Evolutionary conservation across 2,113 vertebrate genomes (phyloP), one percentile per base, ranked within the genome.

Genomic region (Ursus arctos): DNA sequence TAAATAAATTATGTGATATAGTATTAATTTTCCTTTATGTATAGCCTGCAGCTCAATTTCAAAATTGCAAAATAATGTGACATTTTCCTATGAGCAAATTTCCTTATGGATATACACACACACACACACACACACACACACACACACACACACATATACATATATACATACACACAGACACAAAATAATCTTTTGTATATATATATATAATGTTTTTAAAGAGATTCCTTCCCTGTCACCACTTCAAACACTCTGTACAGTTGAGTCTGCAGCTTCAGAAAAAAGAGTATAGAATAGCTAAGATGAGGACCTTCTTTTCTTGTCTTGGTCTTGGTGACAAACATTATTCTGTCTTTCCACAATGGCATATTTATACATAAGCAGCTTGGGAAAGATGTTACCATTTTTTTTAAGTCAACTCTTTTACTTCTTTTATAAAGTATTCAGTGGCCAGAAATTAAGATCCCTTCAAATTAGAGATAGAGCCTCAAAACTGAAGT

Each of bases 81-180:
- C 26, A n/a, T 91, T 88, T 97, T 96, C 72, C 81, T 85, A 6
- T 95, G 81, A 91, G 88, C 53, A 93, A 71, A 57, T 49, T 90
- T 67, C 86, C 76, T 67, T 76, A 19, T 51, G 31, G 14, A 28
- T 11, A 31, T 53, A 47, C 36, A 36, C 36, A 36, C 36, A 36
- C 36, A 36, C 36, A 36, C 36, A 11, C 1, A 80, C 26, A 53
- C 28, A 22, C 7, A 55, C 49, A 80, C 18, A 53, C 14, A 53
- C 47, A 53, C 15, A 51, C 8, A 53, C 28, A 22, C 7, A n/a
- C n/a, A 43, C 43, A 57, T 21, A 53, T 7, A 53, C 28, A 22
- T 3, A 55, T 28, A 80, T 18, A 53, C 14, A 53, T 26, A 53
- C 15, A 51, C 8, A 53, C 28, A 22, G 3, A 43, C 43, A 53